Conservation (phyloP, 2,113 vertebrate genomes). For the Hemichromis elongatus region DNA sequence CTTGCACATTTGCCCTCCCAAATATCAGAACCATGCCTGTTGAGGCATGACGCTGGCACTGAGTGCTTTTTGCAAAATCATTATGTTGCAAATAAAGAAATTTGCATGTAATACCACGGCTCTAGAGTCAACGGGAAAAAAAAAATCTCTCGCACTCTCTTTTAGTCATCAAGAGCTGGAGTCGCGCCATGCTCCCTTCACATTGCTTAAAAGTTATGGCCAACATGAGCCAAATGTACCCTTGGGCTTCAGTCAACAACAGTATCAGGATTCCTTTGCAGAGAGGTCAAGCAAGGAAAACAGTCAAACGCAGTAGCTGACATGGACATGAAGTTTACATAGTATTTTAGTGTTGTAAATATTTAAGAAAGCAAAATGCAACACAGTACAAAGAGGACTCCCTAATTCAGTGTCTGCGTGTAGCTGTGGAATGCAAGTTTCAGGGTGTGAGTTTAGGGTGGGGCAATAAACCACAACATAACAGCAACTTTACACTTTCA, state of each 20-base stretch:
- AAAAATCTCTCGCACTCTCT: background rate
- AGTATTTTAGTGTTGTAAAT: background rate
- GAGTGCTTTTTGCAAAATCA: background rate
- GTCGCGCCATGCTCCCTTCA: conserved; percentile 1
- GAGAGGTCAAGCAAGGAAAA: background rate
- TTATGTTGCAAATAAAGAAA: background rate
- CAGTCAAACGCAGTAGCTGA: background rate
- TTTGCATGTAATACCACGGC: background rate
- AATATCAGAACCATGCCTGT: conserved; percentile 20
- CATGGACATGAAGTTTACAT: background rate
- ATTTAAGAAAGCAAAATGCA: background rate
- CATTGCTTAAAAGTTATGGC: background rate
- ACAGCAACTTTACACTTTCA: background rate
- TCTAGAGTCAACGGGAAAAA: background rate
- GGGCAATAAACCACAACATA: background rate
- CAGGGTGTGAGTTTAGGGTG: conserved; percentile 37
- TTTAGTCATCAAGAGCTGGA: conserved; percentile 7
- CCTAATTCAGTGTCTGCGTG: background rate
- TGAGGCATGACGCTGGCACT: conserved; percentile 9
- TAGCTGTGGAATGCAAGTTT: conserved; percentile 15
- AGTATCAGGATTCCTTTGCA: background rate
- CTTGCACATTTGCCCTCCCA: background rate
- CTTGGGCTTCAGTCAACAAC: background rate
- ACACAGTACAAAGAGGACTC: background rate
- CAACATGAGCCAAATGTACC: conserved; percentile 1